Percentiles rank a stretch among this genome's conserved stretches.
phyloP scores from a whole-genome alignment of 1,140 invertebrate species.

The Diabrotica undecimpunctata region DNA sequence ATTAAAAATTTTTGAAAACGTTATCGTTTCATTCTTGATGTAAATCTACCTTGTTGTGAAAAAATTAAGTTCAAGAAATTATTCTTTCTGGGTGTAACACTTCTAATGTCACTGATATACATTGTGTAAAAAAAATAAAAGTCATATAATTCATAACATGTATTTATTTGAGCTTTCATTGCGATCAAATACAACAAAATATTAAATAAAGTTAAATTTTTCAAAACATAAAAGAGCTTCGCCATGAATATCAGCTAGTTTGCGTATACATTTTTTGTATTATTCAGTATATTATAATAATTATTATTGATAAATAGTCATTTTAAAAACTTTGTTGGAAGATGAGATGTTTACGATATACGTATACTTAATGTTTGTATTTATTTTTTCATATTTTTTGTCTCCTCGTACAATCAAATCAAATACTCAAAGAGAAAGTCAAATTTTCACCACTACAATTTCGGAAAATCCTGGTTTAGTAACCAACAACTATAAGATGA shows the following conservation, averaged over 20 bases:
- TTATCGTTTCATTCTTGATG: too few species aligned
- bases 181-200: constrained; percentile 51
- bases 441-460: constrained; percentile 27
- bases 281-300: constrained; percentile 47
- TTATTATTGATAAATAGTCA: constrained; percentile 46
- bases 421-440: constrained; percentile 20
- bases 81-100: too few species aligned
- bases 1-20: too few species aligned
- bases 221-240: constrained; percentile 48
- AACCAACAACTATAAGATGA: constrained; percentile 29
- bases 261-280: constrained; percentile 50
- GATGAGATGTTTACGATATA: constrained; percentile 49
- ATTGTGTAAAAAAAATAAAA: background rate
- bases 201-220: constrained; percentile 48
- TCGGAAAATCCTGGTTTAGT: constrained; percentile 25
- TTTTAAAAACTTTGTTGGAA: constrained; percentile 48
- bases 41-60: too few species aligned
- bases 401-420: constrained; percentile 13
- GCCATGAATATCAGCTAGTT: constrained; percentile 47
- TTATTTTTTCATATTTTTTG: constrained; percentile 3
- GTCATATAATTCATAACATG: constrained; percentile 43
- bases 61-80: too few species aligned
- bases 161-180: constrained; percentile 51
- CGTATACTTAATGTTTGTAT: constrained; percentile 46
- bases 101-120: too few species aligned